Percentiles rank a stretch among this genome's conserved stretches.
Conservation (phyloP, 2,113 vertebrate species). For the Dasypus novemcinctus region DNA sequence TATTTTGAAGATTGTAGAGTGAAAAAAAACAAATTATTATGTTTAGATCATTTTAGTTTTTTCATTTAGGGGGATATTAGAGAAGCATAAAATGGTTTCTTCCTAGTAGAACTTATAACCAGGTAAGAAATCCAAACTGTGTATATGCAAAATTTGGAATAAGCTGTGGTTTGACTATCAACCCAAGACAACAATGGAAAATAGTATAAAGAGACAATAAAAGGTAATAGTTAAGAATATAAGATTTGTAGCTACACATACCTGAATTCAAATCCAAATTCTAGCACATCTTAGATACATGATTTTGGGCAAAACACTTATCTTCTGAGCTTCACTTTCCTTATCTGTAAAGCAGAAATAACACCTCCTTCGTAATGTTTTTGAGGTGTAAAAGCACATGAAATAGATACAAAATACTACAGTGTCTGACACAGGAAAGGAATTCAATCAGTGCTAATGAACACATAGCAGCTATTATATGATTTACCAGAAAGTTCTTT, state of each 20-base stretch:
- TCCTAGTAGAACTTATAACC: background rate
- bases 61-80: constrained; percentile 17
- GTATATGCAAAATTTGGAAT: constrained; percentile 3
- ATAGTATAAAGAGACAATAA: background rate
- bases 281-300: background rate
- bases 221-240: background rate
- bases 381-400: background rate
- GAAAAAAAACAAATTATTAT: constrained; percentile 50
- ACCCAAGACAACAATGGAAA: background rate
- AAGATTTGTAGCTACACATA: background rate
- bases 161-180: constrained; percentile 22
- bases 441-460: constrained; percentile 39
- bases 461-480: background rate
- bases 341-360: background rate
- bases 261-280: background rate
- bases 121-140: background rate
- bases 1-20: constrained; percentile 46
- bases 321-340: background rate
- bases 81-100: constrained; percentile 33
- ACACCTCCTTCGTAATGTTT: background rate
- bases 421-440: background rate
- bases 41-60: constrained; percentile 37
- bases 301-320: background rate
- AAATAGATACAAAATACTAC: background rate
- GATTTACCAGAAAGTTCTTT: constrained; percentile 14